These are phyloP conservation scores for Lethenteron camtschaticum DNA, from an alignment of 2,113 vertebrate genomes.

Conservation along the genomic window DNA sequence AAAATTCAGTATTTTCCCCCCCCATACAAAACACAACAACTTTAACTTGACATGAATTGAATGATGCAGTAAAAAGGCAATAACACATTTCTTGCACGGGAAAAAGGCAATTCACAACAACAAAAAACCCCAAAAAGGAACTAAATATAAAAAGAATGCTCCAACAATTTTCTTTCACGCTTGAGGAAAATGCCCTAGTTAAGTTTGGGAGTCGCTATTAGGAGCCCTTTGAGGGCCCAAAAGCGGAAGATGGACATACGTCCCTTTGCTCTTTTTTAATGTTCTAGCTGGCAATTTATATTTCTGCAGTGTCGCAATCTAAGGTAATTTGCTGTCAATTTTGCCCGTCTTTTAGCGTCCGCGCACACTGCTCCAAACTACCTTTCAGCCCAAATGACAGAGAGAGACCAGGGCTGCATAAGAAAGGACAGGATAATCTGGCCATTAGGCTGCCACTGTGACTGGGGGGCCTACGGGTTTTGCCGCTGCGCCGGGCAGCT, in stretches of 20 bases:
- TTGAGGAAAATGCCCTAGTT: background rate
- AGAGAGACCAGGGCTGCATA: background rate
- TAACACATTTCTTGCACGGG: no score
- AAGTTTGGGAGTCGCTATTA: background rate
- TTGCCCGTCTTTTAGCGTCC: background rate
- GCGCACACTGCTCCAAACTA: conserved; percentile 1
- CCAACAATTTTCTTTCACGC: background rate
- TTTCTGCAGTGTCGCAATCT: background rate
- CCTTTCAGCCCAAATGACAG: conserved; percentile 2
- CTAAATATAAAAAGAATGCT: no score
- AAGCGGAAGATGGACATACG: background rate
- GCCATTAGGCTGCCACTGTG: conserved; percentile 1
- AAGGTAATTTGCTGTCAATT: conserved; percentile 1
- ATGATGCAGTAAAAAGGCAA: no score
- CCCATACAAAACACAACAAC: no score
- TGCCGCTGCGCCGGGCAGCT: background rate
- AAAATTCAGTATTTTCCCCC: no score
- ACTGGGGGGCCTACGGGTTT: background rate
- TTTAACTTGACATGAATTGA: no score
- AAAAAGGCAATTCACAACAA: no score
- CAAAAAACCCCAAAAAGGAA: no score
- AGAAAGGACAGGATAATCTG: conserved; percentile 3
- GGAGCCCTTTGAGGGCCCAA: background rate
- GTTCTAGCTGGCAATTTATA: background rate
- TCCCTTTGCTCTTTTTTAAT: background rate